phyloP scores from a whole-genome alignment of 2,888 invertebrate species.

The Julus scanicus region DNA sequence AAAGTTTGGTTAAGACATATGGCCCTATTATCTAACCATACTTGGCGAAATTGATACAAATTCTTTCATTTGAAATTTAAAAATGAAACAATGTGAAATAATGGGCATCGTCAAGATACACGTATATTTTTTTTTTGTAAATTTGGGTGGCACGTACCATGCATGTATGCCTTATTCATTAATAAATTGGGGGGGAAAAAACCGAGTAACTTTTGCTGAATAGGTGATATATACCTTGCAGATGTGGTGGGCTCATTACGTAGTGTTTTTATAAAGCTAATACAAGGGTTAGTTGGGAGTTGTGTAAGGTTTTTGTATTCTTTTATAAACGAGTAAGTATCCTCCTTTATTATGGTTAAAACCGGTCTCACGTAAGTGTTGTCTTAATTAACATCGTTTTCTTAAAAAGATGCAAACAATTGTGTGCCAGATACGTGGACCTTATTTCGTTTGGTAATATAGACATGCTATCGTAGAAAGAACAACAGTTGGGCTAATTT shows the following conservation, averaged over 20 bases:
- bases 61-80: neutral
- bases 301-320: constrained; percentile 20
- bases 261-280: neutral
- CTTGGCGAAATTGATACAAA: neutral
- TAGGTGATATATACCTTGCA: neutral
- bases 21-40: neutral
- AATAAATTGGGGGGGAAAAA: neutral
- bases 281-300: neutral
- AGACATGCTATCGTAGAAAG: neutral
- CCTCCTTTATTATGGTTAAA: constrained; percentile 19
- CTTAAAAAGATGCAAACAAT: constrained; percentile 50
- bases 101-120: neutral
- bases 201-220: neutral
- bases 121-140: neutral
- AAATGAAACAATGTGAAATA: neutral
- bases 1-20: neutral
- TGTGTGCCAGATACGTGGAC: constrained; percentile 45
- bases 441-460: constrained; percentile 2
- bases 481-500: constrained; percentile 23
- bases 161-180: neutral
- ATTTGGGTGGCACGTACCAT: constrained; percentile 2
- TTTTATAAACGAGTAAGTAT: constrained; percentile 15
- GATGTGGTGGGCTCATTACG: constrained; percentile 2
- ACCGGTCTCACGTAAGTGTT: constrained; percentile 44
- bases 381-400: constrained; percentile 50